phyloP scores from a whole-genome alignment of 2,888 invertebrate genomes.

The Sarcophaga carnaria region DNA sequence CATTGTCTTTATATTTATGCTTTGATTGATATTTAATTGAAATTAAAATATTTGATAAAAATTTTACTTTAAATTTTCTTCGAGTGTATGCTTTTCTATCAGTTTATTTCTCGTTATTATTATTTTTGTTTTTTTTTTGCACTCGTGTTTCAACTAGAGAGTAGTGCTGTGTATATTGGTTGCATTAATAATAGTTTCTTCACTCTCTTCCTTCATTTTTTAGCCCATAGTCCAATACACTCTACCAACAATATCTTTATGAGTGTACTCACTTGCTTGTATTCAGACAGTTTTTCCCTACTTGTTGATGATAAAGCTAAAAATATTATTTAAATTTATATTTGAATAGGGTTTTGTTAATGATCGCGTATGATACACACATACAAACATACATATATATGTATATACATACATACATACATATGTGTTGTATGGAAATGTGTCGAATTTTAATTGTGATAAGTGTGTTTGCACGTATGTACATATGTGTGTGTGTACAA shows the following conservation, averaged over 20 bases:
- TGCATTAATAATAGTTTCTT: slow-evolving; percentile 23
- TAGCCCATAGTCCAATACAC: neutral
- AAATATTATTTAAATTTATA: slow-evolving; percentile 37
- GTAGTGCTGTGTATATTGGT: neutral
- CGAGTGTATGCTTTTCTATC: slow-evolving; percentile 8
- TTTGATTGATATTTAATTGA: too few relatives aligned
- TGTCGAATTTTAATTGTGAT: neutral
- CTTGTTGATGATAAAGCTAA: slow-evolving; percentile 51
- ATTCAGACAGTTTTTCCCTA: neutral
- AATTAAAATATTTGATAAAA: too few relatives aligned
- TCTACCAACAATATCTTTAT: neutral
- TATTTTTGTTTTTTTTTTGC: too few relatives aligned
- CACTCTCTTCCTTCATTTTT: neutral
- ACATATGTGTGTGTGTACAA: slow-evolving; percentile 5
- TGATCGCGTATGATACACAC: neutral
- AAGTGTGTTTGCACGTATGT: slow-evolving; percentile 2
- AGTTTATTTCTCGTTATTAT: neutral
- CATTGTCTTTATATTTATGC: too few relatives aligned
- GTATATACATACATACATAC: neutral
- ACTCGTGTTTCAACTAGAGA: neutral
- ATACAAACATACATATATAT: neutral
- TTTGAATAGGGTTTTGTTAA: slow-evolving; percentile 36
- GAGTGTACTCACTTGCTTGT: neutral
- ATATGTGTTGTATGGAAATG: neutral
- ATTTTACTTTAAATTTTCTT: neutral